Conservation (phyloP, 2,797 vertebrate species). For the Tachyglossus aculeatus region DNA sequence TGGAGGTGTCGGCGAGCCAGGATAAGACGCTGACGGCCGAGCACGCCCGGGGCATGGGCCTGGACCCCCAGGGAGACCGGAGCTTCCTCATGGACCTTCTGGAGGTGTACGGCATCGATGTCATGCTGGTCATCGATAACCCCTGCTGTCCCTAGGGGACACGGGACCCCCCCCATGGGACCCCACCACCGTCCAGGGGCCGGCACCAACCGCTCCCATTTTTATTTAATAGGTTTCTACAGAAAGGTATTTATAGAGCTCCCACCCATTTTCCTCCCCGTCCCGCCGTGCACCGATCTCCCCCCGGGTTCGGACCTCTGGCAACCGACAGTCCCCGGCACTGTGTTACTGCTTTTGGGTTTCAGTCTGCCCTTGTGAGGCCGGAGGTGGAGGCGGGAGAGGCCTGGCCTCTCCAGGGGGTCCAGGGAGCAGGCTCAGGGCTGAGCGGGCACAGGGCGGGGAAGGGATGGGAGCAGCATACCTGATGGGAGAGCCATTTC, state of each 20-base stretch:
- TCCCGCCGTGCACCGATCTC: too few relatives aligned
- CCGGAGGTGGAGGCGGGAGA: conserved; percentile 35
- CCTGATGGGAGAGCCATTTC: too few relatives aligned
- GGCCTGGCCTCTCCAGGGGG: conserved; percentile 62
- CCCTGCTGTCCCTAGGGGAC: conserved; percentile 89
- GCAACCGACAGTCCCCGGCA: too few relatives aligned
- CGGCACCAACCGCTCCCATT: conserved; percentile 25
- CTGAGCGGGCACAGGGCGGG: too few relatives aligned
- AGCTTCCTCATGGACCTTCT: conserved; percentile 93
- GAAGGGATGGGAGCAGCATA: too few relatives aligned
- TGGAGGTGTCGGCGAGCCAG: conserved; percentile 88
- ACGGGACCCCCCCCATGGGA: neutral
- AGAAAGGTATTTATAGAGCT: conserved; percentile 68
- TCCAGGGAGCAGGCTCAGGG: too few relatives aligned
- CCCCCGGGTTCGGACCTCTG: too few relatives aligned
- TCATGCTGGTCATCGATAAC: conserved; percentile 95
- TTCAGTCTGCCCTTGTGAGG: conserved; percentile 37
- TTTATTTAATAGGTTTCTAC: conserved; percentile 57
- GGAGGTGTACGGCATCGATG: conserved; percentile 93
- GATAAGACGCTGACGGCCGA: conserved; percentile 94
- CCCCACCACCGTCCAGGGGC: conserved; percentile 54
- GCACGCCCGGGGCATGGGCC: conserved; percentile 93
- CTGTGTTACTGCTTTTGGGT: conserved; percentile 15
- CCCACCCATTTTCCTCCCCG: conserved; percentile 41
- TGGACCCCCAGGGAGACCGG: conserved; percentile 93